Conservation (phyloP, 2,888 invertebrate genomes). For the Calliopum simillimum region DNA sequence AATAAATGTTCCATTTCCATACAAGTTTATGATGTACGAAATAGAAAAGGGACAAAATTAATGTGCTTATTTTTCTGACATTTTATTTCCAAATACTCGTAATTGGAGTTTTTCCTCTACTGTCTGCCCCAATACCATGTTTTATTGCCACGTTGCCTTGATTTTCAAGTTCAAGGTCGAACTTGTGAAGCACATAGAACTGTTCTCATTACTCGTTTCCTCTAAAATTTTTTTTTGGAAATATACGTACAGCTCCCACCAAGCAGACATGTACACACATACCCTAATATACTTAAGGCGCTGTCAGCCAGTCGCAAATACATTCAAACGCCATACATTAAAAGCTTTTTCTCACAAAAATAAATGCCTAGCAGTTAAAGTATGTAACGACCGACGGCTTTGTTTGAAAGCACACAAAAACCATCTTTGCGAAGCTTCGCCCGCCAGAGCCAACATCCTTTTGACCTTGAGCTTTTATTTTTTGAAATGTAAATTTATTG, state of each 20-base stretch:
- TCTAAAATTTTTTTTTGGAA: neutral
- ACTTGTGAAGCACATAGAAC: slow-evolving; percentile 3
- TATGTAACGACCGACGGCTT: neutral
- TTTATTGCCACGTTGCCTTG: slow-evolving; percentile 44
- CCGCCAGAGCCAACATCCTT: slow-evolving; percentile 64
- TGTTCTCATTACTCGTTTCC: neutral
- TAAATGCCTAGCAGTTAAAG: slow-evolving; percentile 8
- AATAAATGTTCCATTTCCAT: no score
- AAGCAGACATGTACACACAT: no score
- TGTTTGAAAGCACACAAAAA: slow-evolving; percentile 10
- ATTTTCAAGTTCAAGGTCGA: slow-evolving; percentile 63
- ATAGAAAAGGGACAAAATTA: no score
- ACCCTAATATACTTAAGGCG: neutral
- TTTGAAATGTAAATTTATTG: slow-evolving; percentile 65
- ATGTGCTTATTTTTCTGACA: no score
- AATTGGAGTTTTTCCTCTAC: slow-evolving; percentile 17
- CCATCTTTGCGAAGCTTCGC: slow-evolving; percentile 22
- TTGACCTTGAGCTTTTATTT: slow-evolving; percentile 66
- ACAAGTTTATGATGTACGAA: no score
- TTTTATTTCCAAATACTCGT: no score
- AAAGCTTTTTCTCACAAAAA: slow-evolving; percentile 24
- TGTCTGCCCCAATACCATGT: slow-evolving; percentile 28
- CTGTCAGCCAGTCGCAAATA: neutral
- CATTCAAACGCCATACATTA: neutral
- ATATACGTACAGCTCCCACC: slow-evolving; percentile 18